Conservation (phyloP, 2,113 vertebrate genomes). For the Nothobranchius furzeri region DNA sequence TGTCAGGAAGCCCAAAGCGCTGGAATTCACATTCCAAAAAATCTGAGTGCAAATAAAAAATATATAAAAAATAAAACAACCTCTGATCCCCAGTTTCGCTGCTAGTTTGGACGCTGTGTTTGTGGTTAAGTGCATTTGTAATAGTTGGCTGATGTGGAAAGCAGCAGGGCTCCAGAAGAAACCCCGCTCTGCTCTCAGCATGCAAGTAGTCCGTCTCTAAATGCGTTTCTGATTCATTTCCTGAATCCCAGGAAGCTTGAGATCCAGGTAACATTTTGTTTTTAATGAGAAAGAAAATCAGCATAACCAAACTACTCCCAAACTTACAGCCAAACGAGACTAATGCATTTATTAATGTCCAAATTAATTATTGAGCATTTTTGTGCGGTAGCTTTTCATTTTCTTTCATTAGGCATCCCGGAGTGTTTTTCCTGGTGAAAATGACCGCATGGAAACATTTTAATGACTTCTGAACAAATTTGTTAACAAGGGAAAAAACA, state of each 20-base stretch:
- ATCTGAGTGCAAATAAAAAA: not conserved
- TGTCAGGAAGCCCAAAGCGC: too few species aligned
- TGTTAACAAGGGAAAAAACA: constrained; percentile 46
- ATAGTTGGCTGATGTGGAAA: constrained; percentile 31
- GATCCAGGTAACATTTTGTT: constrained; percentile 55
- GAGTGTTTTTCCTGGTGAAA: constrained; percentile 20
- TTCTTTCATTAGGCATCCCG: constrained; percentile 56
- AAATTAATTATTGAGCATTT: constrained; percentile 62
- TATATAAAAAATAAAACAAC: not conserved
- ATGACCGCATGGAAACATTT: constrained; percentile 46
- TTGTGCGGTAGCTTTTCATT: constrained; percentile 54
- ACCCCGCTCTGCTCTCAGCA: constrained; percentile 17
- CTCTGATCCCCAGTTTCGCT: constrained; percentile 16
- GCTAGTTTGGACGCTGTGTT: not conserved
- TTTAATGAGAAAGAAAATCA: constrained; percentile 60
- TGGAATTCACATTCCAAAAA: too few species aligned
- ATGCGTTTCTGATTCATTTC: constrained; percentile 31
- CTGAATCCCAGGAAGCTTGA: constrained; percentile 17
- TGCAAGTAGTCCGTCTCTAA: constrained; percentile 40
- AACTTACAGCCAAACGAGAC: constrained; percentile 52
- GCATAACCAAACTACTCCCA: constrained; percentile 52
- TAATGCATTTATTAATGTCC: constrained; percentile 73
- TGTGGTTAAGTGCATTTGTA: constrained; percentile 36
- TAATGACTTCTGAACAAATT: constrained; percentile 56
- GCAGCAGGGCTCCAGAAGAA: constrained; percentile 36